Conservation (phyloP, 2,113 vertebrate genomes). For the Poeciliopsis turrubarensis region DNA sequence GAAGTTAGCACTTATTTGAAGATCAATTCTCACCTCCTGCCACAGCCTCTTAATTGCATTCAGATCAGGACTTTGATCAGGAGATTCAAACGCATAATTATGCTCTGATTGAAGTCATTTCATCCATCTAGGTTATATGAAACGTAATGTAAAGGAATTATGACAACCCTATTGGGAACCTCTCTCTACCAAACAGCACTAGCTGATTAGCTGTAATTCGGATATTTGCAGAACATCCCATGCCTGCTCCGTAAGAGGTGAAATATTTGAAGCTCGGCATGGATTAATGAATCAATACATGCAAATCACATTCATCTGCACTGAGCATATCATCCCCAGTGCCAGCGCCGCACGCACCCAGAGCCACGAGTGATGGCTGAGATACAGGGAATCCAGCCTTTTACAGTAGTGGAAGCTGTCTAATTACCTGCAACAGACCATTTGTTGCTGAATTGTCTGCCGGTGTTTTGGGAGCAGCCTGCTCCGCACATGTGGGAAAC, state of each 20-base stretch:
- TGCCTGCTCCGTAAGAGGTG: neutral
- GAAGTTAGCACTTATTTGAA: no score
- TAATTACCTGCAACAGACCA: slow-evolving; percentile 52
- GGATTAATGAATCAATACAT: neutral
- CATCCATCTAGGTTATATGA: neutral
- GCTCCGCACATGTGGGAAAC: slow-evolving; percentile 38
- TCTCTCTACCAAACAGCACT: no score
- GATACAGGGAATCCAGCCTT: neutral
- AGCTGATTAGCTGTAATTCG: neutral
- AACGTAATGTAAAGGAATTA: neutral
- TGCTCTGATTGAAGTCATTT: no score
- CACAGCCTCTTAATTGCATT: no score
- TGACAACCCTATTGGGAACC: neutral
- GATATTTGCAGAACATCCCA: neutral
- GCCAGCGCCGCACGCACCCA: neutral
- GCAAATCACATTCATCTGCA: neutral
- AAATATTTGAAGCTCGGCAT: neutral
- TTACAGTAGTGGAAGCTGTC: slow-evolving; percentile 43
- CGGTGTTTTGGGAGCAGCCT: slow-evolving; percentile 13
- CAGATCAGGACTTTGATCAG: no score
- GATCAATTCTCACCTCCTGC: no score
- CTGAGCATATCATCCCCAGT: neutral
- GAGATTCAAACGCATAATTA: no score
- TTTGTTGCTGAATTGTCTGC: slow-evolving; percentile 43
- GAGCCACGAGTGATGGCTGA: slow-evolving; percentile 16